phyloP scores from a whole-genome alignment of 1,140 invertebrate species.

The Wasmannia auropunctata region DNA sequence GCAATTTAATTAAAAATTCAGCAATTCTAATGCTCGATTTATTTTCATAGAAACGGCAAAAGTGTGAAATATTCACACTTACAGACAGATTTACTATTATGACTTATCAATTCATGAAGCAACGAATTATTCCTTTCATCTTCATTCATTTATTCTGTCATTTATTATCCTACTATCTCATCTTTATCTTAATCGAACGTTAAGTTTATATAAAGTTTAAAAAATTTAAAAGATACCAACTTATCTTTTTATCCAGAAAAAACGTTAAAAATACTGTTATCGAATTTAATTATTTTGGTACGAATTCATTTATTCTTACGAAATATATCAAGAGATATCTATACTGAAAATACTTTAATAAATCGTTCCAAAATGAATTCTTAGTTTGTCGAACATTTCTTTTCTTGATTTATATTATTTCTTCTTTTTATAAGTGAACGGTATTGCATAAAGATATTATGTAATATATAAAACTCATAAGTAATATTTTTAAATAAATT shows the following conservation, averaged over 20 bases:
- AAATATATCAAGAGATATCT: background rate
- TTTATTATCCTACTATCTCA: background rate
- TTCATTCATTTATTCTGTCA: background rate
- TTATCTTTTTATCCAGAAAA: background rate
- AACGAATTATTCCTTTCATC: background rate
- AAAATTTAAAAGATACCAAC: background rate
- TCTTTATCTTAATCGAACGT: background rate
- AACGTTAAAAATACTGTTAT: background rate
- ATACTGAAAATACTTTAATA: background rate
- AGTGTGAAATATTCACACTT: background rate
- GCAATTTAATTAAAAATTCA: slow-evolving; percentile 64
- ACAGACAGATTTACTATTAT: background rate
- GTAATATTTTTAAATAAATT: slow-evolving; percentile 10
- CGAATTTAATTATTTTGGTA: background rate
- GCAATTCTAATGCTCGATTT: background rate
- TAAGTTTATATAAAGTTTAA: background rate
- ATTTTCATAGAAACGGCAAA: background rate
- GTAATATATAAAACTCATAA: background rate
- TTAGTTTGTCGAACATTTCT: background rate
- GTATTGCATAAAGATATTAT: background rate
- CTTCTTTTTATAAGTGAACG: background rate
- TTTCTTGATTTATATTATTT: background rate
- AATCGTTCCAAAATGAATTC: background rate
- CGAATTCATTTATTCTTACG: background rate
- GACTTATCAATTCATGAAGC: background rate